Evolutionary conservation across 2,113 vertebrate species (phyloP), one percentile per base, ranked within the genome.

Genomic region (Bagarius yarrelli): DNA sequence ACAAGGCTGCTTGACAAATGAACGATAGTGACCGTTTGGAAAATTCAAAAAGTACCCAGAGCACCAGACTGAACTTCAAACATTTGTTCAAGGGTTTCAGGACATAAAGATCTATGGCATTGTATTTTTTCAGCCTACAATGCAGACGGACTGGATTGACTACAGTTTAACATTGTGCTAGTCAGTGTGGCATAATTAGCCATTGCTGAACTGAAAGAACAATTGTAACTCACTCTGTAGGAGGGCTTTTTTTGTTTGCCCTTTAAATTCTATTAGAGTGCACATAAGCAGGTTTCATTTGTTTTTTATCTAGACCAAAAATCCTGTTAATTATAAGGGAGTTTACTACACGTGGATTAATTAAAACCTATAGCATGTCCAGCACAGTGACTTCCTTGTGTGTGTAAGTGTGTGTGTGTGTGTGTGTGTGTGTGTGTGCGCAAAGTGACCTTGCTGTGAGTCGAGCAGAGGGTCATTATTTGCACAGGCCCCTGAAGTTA

Each of bases 221-320:
- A n/a, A 76, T 86, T 79, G 86, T 86, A 81, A 64, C 84, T 25
- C 11, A 83, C 81, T 80, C 82, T 84, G 71, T 67, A 83, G 86
- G 86, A 74, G 76, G 76, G 1, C 63, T 56, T 76, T 85, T 85
- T 75, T 52, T 78, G 63, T 30, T 76, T 83, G 75, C 69, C 83
- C 67, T 60, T 79, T 87, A 79, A 83, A 67, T 66, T 78, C 76
- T 57, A 90, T 91, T 91, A 90, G 84, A 88, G 34, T 16, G 25
- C 76, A 64, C 30, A 57, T 72, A 53, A 84, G 64, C 57, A 66
- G 64, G 27, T 71, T 2, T 21, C 61, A 64, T 60, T 56, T 63
- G 19, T 18, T 18, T 78, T 75, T 55, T 72, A 77, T 63, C 69
- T 66, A 32, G 70, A n/a, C 44, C n/a, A 60, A 52, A 74, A 82